Evolutionary conservation across 2,888 invertebrate genomes (phyloP).

Genomic region (Stenurella melanura): DNA sequence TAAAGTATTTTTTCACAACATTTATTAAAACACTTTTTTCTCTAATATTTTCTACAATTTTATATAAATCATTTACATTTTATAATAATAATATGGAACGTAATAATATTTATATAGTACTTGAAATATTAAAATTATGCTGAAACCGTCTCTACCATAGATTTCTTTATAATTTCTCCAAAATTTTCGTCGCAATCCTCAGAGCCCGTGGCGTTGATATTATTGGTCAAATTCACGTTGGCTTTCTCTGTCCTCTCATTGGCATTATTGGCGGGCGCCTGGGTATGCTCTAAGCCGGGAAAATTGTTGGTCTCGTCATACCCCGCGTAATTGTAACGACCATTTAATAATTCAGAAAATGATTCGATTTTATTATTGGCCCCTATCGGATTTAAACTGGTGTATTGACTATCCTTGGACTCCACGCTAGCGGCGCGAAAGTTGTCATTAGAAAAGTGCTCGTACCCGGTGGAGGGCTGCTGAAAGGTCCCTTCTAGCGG

Average conservation of each 20-base stretch:
- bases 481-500: slow-evolving; percentile 67
- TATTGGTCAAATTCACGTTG: slow-evolving; percentile 54
- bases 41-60: slow-evolving; percentile 71
- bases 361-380: slow-evolving; percentile 83
- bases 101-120: slow-evolving; percentile 63
- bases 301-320: slow-evolving; percentile 74
- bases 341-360: slow-evolving; percentile 79
- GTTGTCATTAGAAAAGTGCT: slow-evolving; percentile 74
- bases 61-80: slow-evolving; percentile 73
- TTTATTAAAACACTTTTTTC: slow-evolving; percentile 74
- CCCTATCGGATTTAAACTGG: slow-evolving; percentile 81
- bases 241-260: slow-evolving; percentile 58
- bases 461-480: slow-evolving; percentile 73
- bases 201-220: slow-evolving; percentile 57
- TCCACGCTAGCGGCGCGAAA: slow-evolving; percentile 71
- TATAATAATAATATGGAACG: slow-evolving; percentile 70
- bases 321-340: slow-evolving; percentile 75
- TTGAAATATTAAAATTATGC: slow-evolving; percentile 76
- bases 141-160: slow-evolving; percentile 92
- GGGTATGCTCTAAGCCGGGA: slow-evolving; percentile 59
- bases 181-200: slow-evolving; percentile 84
- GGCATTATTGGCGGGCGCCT: slow-evolving; percentile 50
- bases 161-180: slow-evolving; percentile 93
- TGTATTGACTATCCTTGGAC: slow-evolving; percentile 78
- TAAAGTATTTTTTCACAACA: slow-evolving; percentile 71